Conservation (phyloP, 2,888 invertebrate genomes). For the Eledona agricola region DNA sequence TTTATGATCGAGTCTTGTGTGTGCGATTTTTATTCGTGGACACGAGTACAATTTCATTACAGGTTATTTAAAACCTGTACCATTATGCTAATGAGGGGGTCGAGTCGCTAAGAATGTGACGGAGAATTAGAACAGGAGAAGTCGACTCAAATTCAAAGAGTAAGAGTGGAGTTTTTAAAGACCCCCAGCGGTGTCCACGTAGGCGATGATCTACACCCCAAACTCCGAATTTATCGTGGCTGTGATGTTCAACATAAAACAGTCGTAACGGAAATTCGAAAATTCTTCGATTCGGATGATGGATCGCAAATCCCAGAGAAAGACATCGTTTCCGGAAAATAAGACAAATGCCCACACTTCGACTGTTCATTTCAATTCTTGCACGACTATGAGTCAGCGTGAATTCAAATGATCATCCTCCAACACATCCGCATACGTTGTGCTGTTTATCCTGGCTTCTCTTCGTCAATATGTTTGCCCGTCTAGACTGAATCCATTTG, state of each 20-base stretch:
- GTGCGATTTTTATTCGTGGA: slow-evolving; percentile 9
- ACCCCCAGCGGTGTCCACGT: too few relatives aligned
- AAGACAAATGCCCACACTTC: slow-evolving; percentile 18
- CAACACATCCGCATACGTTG: slow-evolving; percentile 1
- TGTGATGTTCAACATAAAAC: slow-evolving; percentile 23
- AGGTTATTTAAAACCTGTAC: slow-evolving; percentile 31
- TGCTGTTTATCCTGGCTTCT: slow-evolving; percentile 10
- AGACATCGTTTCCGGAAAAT: slow-evolving; percentile 20
- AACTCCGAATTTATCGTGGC: slow-evolving; percentile 15
- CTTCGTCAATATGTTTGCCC: slow-evolving; percentile 13
- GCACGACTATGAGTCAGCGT: slow-evolving; percentile 18
- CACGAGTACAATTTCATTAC: slow-evolving; percentile 31
- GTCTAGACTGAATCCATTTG: slow-evolving; percentile 26
- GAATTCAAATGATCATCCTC: slow-evolving; percentile 26
- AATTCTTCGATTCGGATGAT: slow-evolving; percentile 27
- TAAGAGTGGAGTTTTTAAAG: too few relatives aligned
- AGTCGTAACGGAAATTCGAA: slow-evolving; percentile 23
- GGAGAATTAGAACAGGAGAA: too few relatives aligned
- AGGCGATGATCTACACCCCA: slow-evolving; percentile 10
- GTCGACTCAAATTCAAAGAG: too few relatives aligned
- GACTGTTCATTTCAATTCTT: slow-evolving; percentile 21
- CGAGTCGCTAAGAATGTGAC: too few relatives aligned
- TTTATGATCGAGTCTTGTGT: slow-evolving; percentile 27
- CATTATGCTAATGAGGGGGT: slow-evolving; percentile 29
- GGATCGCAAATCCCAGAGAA: slow-evolving; percentile 31